These are phyloP conservation scores for Bathybates hornii DNA, from an alignment of 2,113 vertebrate genomes.

Conservation along the genomic window DNA sequence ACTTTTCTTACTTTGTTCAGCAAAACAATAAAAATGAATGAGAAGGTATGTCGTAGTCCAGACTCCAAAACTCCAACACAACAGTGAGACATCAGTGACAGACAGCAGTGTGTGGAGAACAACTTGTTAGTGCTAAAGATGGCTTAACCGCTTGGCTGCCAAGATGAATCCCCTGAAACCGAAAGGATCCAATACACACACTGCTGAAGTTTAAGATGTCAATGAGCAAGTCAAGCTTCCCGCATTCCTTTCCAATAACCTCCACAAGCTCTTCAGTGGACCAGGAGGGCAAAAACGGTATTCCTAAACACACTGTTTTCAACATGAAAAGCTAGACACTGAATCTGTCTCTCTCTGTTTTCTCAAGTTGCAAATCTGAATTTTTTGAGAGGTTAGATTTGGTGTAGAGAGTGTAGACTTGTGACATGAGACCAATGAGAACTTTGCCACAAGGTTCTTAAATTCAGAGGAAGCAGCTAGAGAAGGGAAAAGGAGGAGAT, in stretches of 20 bases:
- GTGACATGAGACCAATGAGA: neutral
- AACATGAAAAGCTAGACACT: neutral
- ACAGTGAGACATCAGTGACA: neutral
- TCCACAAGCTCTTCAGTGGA: neutral
- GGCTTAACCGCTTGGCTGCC: neutral
- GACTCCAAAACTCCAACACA: neutral
- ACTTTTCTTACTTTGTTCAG: neutral
- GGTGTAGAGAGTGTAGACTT: neutral
- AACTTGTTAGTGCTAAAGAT: neutral
- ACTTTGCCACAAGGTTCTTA: constrained; percentile 3
- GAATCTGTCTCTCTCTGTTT: neutral
- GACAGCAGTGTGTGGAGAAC: neutral
- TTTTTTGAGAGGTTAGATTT: neutral
- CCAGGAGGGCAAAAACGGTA: neutral
- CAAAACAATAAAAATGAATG: neutral
- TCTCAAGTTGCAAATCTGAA: neutral
- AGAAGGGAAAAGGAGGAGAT: neutral
- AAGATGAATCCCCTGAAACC: neutral
- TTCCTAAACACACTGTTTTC: neutral
- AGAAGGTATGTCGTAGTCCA: neutral
- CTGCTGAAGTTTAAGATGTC: neutral
- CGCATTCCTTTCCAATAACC: neutral
- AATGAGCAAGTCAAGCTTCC: neutral
- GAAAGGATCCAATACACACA: neutral
- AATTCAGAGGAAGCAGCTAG: neutral